These are phyloP conservation scores for Pimephales promelas DNA, from an alignment of 2,113 vertebrate genomes.

Conservation along the genomic window DNA sequence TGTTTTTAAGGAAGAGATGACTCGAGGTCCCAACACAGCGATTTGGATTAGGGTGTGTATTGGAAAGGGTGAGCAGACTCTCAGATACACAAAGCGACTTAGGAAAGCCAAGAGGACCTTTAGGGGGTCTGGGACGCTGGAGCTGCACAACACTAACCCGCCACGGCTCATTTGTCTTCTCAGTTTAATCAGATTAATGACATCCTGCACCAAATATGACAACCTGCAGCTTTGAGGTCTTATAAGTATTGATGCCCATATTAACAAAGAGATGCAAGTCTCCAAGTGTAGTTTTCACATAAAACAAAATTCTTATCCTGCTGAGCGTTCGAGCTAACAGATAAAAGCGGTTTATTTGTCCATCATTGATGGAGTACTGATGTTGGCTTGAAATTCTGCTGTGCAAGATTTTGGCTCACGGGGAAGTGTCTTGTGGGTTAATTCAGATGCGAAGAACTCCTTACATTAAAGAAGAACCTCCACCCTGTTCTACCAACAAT, in stretches of 20 bases:
- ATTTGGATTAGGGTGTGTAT: slow-evolving; percentile 53
- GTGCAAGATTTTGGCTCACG: slow-evolving; percentile 21
- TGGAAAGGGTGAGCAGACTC: slow-evolving; percentile 40
- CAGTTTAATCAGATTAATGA: slow-evolving; percentile 31
- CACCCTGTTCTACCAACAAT: slow-evolving; percentile 7
- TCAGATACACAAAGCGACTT: neutral
- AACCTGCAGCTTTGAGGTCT: slow-evolving; percentile 7
- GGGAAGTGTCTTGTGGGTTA: neutral
- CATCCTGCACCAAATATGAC: slow-evolving; percentile 27
- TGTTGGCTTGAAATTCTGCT: slow-evolving; percentile 36
- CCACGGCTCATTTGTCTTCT: slow-evolving; percentile 18
- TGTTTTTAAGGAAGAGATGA: slow-evolving; percentile 41
- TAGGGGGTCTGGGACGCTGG: slow-evolving; percentile 35
- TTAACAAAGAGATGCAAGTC: neutral
- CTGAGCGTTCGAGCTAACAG: neutral
- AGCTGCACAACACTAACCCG: slow-evolving; percentile 38
- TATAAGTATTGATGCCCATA: neutral
- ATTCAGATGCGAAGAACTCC: neutral
- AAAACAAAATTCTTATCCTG: slow-evolving; percentile 10
- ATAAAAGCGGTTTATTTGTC: slow-evolving; percentile 36
- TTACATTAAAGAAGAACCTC: slow-evolving; percentile 26
- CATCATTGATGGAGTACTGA: slow-evolving; percentile 24
- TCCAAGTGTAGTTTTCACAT: slow-evolving; percentile 29
- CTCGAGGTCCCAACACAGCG: slow-evolving; percentile 39
- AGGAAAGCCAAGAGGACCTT: slow-evolving; percentile 31